Percentiles rank a stretch among this genome's conserved stretches.
phyloP scores from a whole-genome alignment of 2,113 vertebrate genomes.

The Parotia lawesii region DNA sequence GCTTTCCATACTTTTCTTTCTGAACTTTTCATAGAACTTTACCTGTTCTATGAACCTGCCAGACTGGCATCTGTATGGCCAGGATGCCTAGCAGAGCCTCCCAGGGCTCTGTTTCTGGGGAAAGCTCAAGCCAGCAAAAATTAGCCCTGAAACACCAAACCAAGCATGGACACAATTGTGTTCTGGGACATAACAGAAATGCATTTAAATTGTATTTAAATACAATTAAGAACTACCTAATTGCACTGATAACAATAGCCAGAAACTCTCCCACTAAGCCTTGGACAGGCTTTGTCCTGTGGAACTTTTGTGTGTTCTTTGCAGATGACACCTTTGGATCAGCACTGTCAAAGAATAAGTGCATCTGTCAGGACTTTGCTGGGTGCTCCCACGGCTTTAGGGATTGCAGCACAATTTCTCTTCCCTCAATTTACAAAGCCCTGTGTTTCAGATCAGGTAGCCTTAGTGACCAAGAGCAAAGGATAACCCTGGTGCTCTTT shows the following conservation, averaged over 20 bases:
- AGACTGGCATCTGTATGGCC: neutral
- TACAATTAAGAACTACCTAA: neutral
- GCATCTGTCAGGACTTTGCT: neutral
- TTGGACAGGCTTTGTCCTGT: neutral
- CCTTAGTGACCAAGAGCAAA: neutral
- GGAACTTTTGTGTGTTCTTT: neutral
- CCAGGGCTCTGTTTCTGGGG: neutral
- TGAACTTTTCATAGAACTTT: neutral
- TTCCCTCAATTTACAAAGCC: neutral
- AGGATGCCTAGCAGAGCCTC: neutral
- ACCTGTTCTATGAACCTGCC: neutral
- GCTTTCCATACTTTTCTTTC: neutral
- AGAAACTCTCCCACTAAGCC: neutral
- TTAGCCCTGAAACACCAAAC: neutral
- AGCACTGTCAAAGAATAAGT: neutral
- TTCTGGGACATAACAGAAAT: neutral
- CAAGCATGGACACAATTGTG: neutral
- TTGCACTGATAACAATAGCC: neutral
- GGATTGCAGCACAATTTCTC: neutral
- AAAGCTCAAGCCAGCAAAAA: neutral
- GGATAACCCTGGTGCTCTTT: neutral
- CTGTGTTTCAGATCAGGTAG: neutral
- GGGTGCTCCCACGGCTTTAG: neutral
- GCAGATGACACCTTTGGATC: neutral
- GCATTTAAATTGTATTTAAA: neutral